Evolutionary conservation across 2,888 invertebrate genomes (phyloP), one percentile per base, ranked within the genome.

Genomic region (Exocentrus adspersus): DNA sequence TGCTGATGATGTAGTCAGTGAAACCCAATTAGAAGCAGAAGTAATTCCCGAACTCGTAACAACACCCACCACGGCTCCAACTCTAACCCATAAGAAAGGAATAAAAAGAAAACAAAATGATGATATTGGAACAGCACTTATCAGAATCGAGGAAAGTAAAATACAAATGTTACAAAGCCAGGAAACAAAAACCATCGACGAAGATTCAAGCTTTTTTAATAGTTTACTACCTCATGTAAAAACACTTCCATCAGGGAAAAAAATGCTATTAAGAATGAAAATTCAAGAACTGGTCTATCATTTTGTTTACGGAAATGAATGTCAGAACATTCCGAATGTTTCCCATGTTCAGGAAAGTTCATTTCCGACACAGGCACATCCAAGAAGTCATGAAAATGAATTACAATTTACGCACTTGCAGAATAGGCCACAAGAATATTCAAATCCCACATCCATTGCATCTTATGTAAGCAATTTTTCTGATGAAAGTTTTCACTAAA

Each of bases 211-310:
- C 17, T 60, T 54, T 42, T 60, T 56, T 43, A 54, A 60, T 12
- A 60, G 60, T 41, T 42, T 60, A n/a, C 45, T 60, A 12, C 60
- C 60, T 14, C 60, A 60, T 12, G 43, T 53, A 42, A 1, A 60
- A 45, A 60, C 54, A 10, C 54, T 60, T 2, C 28, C 54, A n/a
- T 45, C 53, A 7, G 10, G 42, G 10, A 61, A 45, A 45, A 56
- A 61, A 61, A 17, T 56, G 2, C 53, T 46, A 14, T 56, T 61
- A n/a, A 7, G 61, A 45, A 61, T 17, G 16, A 46, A 56, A 56
- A 21, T 61, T 5, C 54, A 61, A 57, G 46, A 54, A 20, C 21
- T 61, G 14, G 56, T 61, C 20, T 43, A 45, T 45, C 12, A 45
- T 1, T 61, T 56, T 30, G 20, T 56, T 12, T 56, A 61, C 24